These are phyloP conservation scores for Crossaster papposus DNA, from an alignment of 53 echinoderm and acorn worm genomes.

Conservation along the genomic window DNA sequence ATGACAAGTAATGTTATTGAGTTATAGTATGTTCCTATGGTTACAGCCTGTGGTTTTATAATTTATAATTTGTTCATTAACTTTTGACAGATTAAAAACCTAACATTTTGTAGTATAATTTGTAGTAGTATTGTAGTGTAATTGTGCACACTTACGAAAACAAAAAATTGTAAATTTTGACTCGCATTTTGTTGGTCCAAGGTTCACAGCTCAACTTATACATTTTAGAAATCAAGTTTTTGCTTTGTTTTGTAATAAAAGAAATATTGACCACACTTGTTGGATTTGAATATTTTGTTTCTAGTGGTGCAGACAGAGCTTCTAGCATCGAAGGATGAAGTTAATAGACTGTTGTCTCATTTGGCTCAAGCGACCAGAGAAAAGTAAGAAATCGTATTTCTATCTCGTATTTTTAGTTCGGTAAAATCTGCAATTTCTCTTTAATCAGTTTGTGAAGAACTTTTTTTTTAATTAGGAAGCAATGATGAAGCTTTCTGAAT, in stretches of 20 bases:
- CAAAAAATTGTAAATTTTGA: not conserved
- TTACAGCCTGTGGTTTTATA: no score
- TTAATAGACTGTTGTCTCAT: constrained; percentile 57
- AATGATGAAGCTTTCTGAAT: no score
- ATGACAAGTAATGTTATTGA: not conserved
- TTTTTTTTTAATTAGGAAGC: no score
- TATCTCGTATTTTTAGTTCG: not conserved
- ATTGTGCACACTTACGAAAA: no score
- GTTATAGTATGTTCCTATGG: not conserved
- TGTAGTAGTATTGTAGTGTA: no score
- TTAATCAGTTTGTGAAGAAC: not conserved
- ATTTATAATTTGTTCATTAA: not conserved
- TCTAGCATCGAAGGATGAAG: constrained; percentile 61
- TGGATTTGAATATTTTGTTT: not conserved
- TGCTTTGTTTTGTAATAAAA: no score
- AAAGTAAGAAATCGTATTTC: constrained; percentile 53
- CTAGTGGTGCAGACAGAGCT: constrained; percentile 65
- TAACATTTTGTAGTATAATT: not conserved
- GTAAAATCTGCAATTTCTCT: not conserved
- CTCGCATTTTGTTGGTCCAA: not conserved
- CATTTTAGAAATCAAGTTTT: not conserved
- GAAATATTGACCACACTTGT: not conserved
- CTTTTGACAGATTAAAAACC: not conserved
- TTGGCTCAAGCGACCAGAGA: constrained; percentile 65
- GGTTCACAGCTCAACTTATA: not conserved